Conservation (phyloP, 1,140 invertebrate species). For the Platorchestia sp. region DNA sequence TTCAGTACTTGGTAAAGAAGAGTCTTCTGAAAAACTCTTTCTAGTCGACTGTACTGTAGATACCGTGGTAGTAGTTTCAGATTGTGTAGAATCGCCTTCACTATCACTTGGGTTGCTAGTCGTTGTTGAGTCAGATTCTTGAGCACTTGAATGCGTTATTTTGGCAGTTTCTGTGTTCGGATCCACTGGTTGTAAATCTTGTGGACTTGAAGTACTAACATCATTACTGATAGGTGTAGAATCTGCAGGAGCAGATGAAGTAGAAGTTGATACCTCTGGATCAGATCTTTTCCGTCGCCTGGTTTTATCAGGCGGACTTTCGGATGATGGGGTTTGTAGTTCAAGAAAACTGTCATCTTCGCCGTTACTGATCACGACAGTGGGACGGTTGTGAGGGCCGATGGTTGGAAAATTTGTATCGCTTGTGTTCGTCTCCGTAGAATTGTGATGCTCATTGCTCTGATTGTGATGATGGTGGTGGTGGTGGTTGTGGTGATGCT, state of each 20-base stretch:
- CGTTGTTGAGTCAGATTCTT: neutral
- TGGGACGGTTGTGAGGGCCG: neutral
- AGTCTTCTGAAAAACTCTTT: neutral
- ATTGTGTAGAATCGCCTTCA: neutral
- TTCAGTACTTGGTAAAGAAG: neutral
- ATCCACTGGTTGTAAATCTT: neutral
- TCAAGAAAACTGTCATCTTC: conserved; percentile 13
- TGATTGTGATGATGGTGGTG: conserved; percentile 36
- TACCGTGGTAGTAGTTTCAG: neutral
- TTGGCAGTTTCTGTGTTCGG: neutral
- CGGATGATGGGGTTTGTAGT: neutral
- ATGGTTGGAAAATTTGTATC: neutral
- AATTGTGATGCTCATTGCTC: neutral
- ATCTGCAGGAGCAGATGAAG: neutral
- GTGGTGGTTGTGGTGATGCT: neutral
- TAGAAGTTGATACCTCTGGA: neutral
- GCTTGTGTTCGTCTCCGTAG: neutral
- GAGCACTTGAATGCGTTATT: neutral
- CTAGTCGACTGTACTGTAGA: neutral
- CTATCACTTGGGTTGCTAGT: neutral
- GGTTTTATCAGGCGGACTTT: neutral
- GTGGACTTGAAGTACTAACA: neutral
- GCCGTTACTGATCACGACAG: conserved; percentile 12
- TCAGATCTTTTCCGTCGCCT: conserved; percentile 28
- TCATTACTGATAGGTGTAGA: neutral